Evolutionary conservation across 2,113 vertebrate species (phyloP), one percentile per base, ranked within the genome.

Genomic region (Rynchops niger): DNA sequence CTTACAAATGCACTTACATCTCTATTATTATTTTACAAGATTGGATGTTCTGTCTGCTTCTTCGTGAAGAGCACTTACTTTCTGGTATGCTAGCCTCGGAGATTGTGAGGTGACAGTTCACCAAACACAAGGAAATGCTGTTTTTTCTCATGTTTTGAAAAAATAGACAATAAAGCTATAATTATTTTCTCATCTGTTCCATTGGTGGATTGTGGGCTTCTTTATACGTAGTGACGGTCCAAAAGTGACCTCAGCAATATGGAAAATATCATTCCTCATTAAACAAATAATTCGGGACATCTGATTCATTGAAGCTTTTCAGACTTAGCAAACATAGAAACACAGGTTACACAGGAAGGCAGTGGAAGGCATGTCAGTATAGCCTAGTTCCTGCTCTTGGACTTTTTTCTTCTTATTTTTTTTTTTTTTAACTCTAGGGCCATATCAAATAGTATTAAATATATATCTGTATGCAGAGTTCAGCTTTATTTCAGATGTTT

Each of bases 1-100:
- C 78, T 94, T 89, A 90, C 52, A 82, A 89, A 91, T 32, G 30
- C 73, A 36, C 55, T 93, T 95, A 70, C 43, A 50, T 71, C 27
- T 84, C 69, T 78, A 11, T 93, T 95, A 91, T 91, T 97, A 56
- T 92, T 95, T 95, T 72, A 95, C 74, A 94, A 92, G 80, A 86
- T 88, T 34, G 82, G 69, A 76, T 95, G 56, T 79, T 84, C 27
- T 83, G 4, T 74, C 67, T 91, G 29, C n/a, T 88, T 74, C 42
- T 76, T 80, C 73, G 49, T 72, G 65, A 95, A 95, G 72, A 79
- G 69, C 2, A 4, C 40, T 93, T 93, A 25, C 77, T 84, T 95
- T 93, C 23, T 0, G 0, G 25, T 49, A 20, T 42, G 65, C 43
- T 59, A 66, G 38, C 69, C 27, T 93, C 55, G 71, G 55, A 74